phyloP scores from a whole-genome alignment of 2,888 invertebrate genomes.

The Cancer borealis region DNA sequence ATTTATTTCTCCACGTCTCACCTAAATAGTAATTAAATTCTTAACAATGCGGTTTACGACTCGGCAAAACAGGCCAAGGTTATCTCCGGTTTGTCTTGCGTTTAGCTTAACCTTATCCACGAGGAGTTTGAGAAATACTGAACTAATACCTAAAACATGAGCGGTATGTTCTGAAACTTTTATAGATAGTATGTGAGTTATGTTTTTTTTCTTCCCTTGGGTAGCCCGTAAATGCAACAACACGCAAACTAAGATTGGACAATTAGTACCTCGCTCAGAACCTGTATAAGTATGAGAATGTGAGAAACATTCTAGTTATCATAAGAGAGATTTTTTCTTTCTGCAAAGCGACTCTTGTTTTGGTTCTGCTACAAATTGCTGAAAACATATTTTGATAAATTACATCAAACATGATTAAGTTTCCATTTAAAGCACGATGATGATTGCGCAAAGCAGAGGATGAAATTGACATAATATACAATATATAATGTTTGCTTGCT shows the following conservation, averaged over 20 bases:
- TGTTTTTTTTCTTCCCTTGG: not conserved
- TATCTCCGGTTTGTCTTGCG: slow-evolving; percentile 28
- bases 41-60: slow-evolving; percentile 53
- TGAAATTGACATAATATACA: not conserved
- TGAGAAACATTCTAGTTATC: not conserved
- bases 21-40: slow-evolving; percentile 59
- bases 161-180: not conserved
- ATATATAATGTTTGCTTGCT: not conserved
- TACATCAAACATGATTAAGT: not conserved
- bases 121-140: not conserved
- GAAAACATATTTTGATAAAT: not conserved
- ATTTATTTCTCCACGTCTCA: slow-evolving; percentile 59
- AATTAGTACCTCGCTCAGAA: not conserved
- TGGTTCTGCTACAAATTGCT: not conserved
- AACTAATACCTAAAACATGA: not conserved
- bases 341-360: not conserved
- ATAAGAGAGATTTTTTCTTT: not conserved
- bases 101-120: not conserved
- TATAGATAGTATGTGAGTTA: not conserved
- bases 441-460: not conserved
- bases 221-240: not conserved
- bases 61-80: slow-evolving; percentile 24
- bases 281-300: not conserved
- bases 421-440: not conserved
- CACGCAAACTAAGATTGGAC: not conserved